A percentile compares a stretch with the other conserved stretches of the same genome.
Evolutionary conservation across 2,113 vertebrate genomes (phyloP).

Genomic region (Mobula birostris): DNA sequence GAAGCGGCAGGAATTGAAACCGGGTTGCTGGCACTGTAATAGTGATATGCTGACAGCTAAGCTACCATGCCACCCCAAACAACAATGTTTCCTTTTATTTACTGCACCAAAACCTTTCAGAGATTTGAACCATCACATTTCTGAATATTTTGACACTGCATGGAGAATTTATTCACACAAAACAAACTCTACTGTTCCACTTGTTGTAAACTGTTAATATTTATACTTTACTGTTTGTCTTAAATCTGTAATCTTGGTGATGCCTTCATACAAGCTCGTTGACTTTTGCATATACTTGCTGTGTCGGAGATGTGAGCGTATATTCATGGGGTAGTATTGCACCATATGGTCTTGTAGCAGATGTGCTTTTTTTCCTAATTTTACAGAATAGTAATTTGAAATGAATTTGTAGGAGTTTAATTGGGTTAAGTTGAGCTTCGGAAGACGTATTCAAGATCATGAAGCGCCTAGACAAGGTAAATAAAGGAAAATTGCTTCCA

Average conservation of each 20-base stretch:
- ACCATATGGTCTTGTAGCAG: neutral
- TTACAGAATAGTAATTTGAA: neutral
- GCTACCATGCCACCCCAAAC: too few species aligned
- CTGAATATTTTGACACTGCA: neutral
- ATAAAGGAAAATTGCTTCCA: too few species aligned
- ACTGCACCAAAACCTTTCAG: neutral
- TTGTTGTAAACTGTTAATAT: neutral
- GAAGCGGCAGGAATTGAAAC: too few species aligned
- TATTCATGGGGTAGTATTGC: neutral
- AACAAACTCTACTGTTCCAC: neutral
- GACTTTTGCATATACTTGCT: neutral
- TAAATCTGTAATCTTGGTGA: neutral
- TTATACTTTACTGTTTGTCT: neutral
- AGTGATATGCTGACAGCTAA: too few species aligned
- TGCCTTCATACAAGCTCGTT: neutral
- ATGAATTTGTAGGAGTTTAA: neutral
- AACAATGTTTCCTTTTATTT: neutral
- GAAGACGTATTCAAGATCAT: too few species aligned
- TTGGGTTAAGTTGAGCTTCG: neutral
- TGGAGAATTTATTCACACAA: neutral
- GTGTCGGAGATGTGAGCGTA: neutral
- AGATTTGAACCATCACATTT: neutral
- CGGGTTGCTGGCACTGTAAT: too few species aligned
- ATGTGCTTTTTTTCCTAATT: neutral
- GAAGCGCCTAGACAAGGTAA: too few species aligned